These are phyloP conservation scores for Tryphoninae sp. DNA, from an alignment of 2,888 invertebrate species.

Conservation along the genomic window DNA sequence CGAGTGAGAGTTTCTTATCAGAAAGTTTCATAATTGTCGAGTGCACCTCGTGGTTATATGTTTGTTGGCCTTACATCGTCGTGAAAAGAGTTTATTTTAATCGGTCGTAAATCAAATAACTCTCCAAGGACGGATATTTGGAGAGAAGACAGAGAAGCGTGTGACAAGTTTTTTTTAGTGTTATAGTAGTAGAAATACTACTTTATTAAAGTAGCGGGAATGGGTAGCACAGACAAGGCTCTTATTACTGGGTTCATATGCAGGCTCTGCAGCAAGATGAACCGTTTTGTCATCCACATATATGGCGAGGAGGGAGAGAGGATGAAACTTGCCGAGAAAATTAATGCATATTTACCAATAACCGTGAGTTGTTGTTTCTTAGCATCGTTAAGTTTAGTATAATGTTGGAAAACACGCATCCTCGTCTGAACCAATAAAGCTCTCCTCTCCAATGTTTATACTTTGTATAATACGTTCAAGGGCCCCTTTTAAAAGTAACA, in stretches of 20 bases:
- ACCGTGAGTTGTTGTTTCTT: slow-evolving; percentile 83
- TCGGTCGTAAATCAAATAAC: background rate
- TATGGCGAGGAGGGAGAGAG: slow-evolving; percentile 91
- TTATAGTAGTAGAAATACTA: slow-evolving; percentile 24
- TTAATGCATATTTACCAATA: slow-evolving; percentile 90
- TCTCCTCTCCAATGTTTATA: too few relatives aligned
- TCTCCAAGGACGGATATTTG: background rate
- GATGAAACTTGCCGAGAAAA: slow-evolving; percentile 89
- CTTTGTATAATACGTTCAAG: too few relatives aligned
- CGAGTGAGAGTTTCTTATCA: background rate
- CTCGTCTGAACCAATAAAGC: too few relatives aligned
- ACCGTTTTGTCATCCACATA: slow-evolving; percentile 91
- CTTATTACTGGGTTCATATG: slow-evolving; percentile 92
- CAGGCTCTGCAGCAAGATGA: slow-evolving; percentile 93
- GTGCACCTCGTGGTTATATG: background rate
- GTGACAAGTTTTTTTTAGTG: slow-evolving; percentile 53
- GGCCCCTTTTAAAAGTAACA: too few relatives aligned
- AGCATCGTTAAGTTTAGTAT: too few relatives aligned
- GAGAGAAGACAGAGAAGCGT: slow-evolving; percentile 18
- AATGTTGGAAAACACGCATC: too few relatives aligned
- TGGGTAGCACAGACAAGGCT: slow-evolving; percentile 91
- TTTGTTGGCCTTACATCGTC: background rate
- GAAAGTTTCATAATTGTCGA: slow-evolving; percentile 15
- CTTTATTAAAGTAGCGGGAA: slow-evolving; percentile 62
- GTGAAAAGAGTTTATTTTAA: background rate